Evolutionary conservation across 2,113 vertebrate genomes (phyloP), one percentile per base, ranked within the genome.

Genomic region (Ciconia stormi): DNA sequence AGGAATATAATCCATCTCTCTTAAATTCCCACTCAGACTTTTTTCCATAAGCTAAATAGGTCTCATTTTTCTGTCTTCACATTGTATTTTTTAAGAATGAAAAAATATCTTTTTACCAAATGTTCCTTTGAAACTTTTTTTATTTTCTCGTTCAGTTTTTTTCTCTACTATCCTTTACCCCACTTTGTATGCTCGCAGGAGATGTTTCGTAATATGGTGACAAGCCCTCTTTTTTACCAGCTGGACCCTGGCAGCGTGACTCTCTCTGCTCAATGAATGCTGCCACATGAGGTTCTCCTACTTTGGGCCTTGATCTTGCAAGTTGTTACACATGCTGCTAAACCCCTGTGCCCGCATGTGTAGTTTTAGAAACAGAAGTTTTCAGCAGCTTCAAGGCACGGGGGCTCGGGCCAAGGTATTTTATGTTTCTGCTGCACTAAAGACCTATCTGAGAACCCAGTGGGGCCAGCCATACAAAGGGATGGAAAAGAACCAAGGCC

Each of bases 1-100:
- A 98, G 94, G 95, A 98, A 97, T 93, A 97, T 92, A 96, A 96
- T 95, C 95, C 42, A 9, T 94, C 93, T 96, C 90, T 90, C 79
- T 96, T 87, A 97, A 98, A 97, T 96, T 90, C 63, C 32, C 55
- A 96, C 79, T 96, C 95, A 96, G 89, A 53, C 84, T 87, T 96
- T 95, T 96, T 97, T 91, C 94, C 91, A 36, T 95, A 96, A 97
- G 72, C 81, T 96, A 87, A 97, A 93, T 11, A 90, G 93, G 65
- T 82, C 86, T 97, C 86, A 87, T 95, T 96, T 97, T 97, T 96
- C 96, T 95, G 90, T 93, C 87, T 95, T 95, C 89, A 96, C 61
- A 72, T 17, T 96, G 63, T 83, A 81, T 81, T 95, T 96, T 95
- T 83, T 82, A 87, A 79, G 62, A 87, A 89, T 56, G 32, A 94